These are phyloP conservation scores for Hafferia zeledoni DNA, from an alignment of 2,797 vertebrate genomes.

Conservation along the genomic window DNA sequence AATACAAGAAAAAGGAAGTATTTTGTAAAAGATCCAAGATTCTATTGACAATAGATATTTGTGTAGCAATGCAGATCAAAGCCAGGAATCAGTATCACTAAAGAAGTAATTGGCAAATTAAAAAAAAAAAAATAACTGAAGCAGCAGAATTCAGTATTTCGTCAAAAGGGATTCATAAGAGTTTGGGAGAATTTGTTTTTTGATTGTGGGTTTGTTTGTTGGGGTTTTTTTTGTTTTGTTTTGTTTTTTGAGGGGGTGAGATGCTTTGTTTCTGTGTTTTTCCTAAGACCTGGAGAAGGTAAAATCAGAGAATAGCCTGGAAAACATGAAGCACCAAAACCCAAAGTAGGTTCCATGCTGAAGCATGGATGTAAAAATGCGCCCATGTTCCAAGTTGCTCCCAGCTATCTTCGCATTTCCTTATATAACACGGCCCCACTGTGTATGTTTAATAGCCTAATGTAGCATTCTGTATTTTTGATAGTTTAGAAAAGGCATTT, in stretches of 20 bases:
- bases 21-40: slow-evolving; percentile 63
- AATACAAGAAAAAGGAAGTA: slow-evolving; percentile 66
- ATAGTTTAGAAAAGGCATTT: not conserved
- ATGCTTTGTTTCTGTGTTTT: not conserved
- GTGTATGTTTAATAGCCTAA: not conserved
- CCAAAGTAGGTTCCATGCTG: slow-evolving; percentile 24
- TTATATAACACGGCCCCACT: not conserved
- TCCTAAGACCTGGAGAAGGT: slow-evolving; percentile 39
- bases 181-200: not conserved
- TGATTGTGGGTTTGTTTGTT: not conserved
- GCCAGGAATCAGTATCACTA: slow-evolving; percentile 13
- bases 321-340: slow-evolving; percentile 56
- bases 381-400: not conserved
- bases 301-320: slow-evolving; percentile 33
- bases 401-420: not conserved
- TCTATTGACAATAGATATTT: slow-evolving; percentile 32
- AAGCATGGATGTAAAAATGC: slow-evolving; percentile 29
- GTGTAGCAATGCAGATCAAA: slow-evolving; percentile 42
- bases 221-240: no score
- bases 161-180: not conserved
- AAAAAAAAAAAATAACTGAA: slow-evolving; percentile 22
- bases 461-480: not conserved
- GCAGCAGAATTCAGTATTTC: slow-evolving; percentile 50
- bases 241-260: not conserved
- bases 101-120: slow-evolving; percentile 17